Base-by-base conservation (phyloP, 2,113 vertebrate genomes). In the Protobothrops mucrosquamatus region DNA sequence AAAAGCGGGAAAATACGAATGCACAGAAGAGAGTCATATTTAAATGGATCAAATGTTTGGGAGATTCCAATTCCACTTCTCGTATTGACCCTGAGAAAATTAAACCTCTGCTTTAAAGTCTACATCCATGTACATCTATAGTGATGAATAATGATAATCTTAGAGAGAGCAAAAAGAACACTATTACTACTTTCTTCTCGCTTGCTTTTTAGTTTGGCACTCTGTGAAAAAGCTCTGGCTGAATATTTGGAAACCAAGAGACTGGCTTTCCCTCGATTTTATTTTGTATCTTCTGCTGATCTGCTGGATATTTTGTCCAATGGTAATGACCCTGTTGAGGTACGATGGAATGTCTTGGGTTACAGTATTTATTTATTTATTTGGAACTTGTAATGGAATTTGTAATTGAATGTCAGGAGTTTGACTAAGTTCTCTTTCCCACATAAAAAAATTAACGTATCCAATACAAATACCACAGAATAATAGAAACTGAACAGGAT, bases 301-400 rank as follows among this genome's bases (percentile, higher is more conserved):
- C 96, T 98, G 91, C 96, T 98, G 39, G 98, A 98, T 92, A 98
- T 98, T 56, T 96, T 98, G 18, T 98, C 98, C 0, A 98, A 98
- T 0, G 98, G 98, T 0, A 98, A 97, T 0, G 96, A 98, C 86
- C 98, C 98, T 0, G 91, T 94, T 54, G 97, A 98, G 97, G 98
- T 98, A 96, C 0, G 92, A 6, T 0, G 1, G 18, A 23, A 93
- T 51, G 4, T 57, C 55, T 24, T 12, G 18, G 26, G n/a, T 89
- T 51, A n/a, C n/a, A n/a, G n/a, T n/a, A 51, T 51, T 51, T 51
- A 51, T 7, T 48, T 48, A 48, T 23, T 57, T 18, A 55, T 88
- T 34, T 7, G n/a, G 34, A 56, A 48, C 48, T 22, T 69, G 39
- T 74, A 74, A 29, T 69, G 54, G n/a, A 43, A 18, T 8, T 81